Conservation (phyloP, 30 jellyfish, hydroid and myxozoan species). For the Pseudorhiza aurosa region DNA sequence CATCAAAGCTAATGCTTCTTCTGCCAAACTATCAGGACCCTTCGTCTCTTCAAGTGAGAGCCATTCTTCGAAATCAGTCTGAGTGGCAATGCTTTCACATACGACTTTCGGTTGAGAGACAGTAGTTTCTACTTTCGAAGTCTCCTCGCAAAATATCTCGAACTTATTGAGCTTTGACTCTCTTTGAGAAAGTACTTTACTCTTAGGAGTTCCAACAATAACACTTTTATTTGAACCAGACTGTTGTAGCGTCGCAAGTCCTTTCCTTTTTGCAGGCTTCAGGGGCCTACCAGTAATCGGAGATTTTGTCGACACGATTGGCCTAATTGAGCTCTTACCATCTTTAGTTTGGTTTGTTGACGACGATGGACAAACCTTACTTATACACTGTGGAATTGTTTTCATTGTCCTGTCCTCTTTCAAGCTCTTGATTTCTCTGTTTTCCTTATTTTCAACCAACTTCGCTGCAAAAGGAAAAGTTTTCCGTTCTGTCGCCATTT, state of each 20-base stretch:
- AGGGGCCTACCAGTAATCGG: slow-evolving; percentile 31
- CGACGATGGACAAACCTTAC: slow-evolving; percentile 39
- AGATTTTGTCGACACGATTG: slow-evolving; percentile 30
- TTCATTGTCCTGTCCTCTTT: slow-evolving; percentile 22
- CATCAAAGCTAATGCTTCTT: slow-evolving; percentile 78
- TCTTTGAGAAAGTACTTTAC: not conserved
- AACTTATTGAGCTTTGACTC: slow-evolving; percentile 24
- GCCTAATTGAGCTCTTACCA: slow-evolving; percentile 24
- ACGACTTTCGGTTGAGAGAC: not conserved
- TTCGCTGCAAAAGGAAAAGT: slow-evolving; percentile 10
- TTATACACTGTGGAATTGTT: slow-evolving; percentile 40
- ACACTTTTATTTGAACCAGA: slow-evolving; percentile 56
- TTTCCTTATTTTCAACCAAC: slow-evolving; percentile 37
- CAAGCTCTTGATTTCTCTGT: not conserved
- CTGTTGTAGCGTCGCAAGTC: slow-evolving; percentile 86
- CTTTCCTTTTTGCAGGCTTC: slow-evolving; percentile 64
- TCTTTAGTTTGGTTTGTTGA: not conserved
- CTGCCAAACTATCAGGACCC: slow-evolving; percentile 58
- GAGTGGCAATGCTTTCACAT: slow-evolving; percentile 23
- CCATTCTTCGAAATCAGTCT: slow-evolving; percentile 71
- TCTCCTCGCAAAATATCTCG: slow-evolving; percentile 30
- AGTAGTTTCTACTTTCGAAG: not conserved
- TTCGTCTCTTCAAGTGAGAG: slow-evolving; percentile 29
- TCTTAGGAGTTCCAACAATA: slow-evolving; percentile 38
- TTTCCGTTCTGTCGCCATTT: slow-evolving; percentile 43